These are phyloP conservation scores for Sarcophaga rosellei DNA, from an alignment of 2,888 invertebrate species.

Conservation along the genomic window DNA sequence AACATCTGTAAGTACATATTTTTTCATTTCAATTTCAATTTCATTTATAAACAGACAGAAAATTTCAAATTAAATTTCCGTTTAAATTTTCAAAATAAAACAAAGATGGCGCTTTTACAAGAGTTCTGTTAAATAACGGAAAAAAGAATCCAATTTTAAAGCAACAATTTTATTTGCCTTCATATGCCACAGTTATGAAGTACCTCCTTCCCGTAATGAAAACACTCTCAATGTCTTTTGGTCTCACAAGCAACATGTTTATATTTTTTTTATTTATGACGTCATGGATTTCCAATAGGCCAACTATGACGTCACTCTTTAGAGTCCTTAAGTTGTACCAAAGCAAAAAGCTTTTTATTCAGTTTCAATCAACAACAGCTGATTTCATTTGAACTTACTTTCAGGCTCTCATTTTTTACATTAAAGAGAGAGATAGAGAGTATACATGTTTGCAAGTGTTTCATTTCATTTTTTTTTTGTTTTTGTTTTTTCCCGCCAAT, in stretches of 20 bases:
- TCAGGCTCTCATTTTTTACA: slow-evolving; percentile 15
- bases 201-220: too few species aligned
- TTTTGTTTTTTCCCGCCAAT: slow-evolving; percentile 57
- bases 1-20: slow-evolving; percentile 5
- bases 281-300: too few species aligned
- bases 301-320: slow-evolving; percentile 44
- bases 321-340: neutral
- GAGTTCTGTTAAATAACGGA: neutral
- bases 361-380: slow-evolving; percentile 18
- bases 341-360: neutral
- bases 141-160: too few species aligned
- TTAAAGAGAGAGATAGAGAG: neutral
- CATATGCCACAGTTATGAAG: too few species aligned
- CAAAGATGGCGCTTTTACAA: neutral
- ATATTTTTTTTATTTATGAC: neutral
- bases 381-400: slow-evolving; percentile 17
- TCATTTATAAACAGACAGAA: neutral
- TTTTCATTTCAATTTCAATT: neutral
- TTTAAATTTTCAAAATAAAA: neutral
- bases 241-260: slow-evolving; percentile 4
- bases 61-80: neutral
- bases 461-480: neutral
- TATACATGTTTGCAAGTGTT: neutral
- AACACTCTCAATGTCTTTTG: neutral
- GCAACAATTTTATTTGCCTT: too few species aligned